Evolutionary conservation across 1,140 invertebrate species (phyloP), one percentile per base, ranked within the genome.

Genomic region (Leptestheria dahalacensis): DNA sequence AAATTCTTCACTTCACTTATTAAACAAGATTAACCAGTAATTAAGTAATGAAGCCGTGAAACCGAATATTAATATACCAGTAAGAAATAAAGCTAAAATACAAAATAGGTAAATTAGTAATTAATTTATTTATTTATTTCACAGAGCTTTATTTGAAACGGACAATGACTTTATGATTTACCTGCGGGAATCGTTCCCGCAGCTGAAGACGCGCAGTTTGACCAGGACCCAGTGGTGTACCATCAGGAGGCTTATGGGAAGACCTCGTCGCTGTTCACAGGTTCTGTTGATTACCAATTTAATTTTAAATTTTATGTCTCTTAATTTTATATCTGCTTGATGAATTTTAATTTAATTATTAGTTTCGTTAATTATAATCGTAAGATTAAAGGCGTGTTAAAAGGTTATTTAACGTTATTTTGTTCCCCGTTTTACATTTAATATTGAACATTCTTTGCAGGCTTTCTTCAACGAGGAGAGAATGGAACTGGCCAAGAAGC

Each of bases 111-210:
- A 15, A 41, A 41, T 41, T 49, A 47, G 11, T 59, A 24, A 48
- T 26, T 41, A 41, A 26, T 26, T 63, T 60, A 51, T 41, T 59
- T 61, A 49, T 57, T 51, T 25, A 62, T 60, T 67, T 62, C 72
- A 25, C 67, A 90, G 87, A 68, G 85, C 90, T 51, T 74, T 99
- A 10, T 97, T 99, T 74, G 81, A 90, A 64, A 91, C 90, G 52
- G 91, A 97, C 67, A 97, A 97, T 75, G 95, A 98, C 75, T 98
- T 98, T 70, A 86, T 86, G 74, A 85, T 91, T 51, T 96, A 92
- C 69, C 73, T 99, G 18, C 86, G 84, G 70, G 94, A 97, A 72
- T 86, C 88, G 4, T 97, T 97, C 76, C 94, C 96, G 6, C 85
- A 91, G 68, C 73, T 99, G 46, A 91, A 88, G 69, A 86, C 85